Evolutionary conservation across 1,140 invertebrate species (phyloP), one percentile per base, ranked within the genome.

Genomic region (Pectinophora gossypiella): DNA sequence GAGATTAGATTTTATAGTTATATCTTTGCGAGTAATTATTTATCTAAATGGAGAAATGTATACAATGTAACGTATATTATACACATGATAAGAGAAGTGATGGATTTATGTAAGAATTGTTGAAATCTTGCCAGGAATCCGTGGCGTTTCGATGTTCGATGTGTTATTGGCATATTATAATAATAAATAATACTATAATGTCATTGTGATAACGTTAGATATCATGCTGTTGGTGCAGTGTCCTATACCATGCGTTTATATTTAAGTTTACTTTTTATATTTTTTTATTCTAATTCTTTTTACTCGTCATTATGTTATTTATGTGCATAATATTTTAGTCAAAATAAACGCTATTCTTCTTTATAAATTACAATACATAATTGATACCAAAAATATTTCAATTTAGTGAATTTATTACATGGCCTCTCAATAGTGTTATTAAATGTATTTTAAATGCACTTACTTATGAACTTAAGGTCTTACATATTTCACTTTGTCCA

Each of bases 1-100:
- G 76, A 78, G 66, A 76, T 81, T 80, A 81, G 76, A 79, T 75
- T 79, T 68, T 76, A 79, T 76, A 79, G 71, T 70, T 76, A 71
- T 72, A 76, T 62, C 58, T 69, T 69, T 72, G 70, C 68, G 71
- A 64, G 56, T 68, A 68, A 64, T 66, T 67, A 71, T 74, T 76
- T 75, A 68, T 70, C 64, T 68, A 61, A 72, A 72, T 68, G 63
- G 64, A 70, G 63, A 67, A 70, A 71, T 67, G 67, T 67, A 75
- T 79, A 76, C 69, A 69, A 63, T 69, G 57, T 74, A 76, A 69
- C 51, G 51, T 72, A 72, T 73, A 70, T 66, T 67, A 71, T 68
- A 69, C 53, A 65, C 51, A 64, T 51, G 45, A 54, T 59, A 47
- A 53, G 42, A 49, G 54, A 64, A 53, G 55, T 61, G 62, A 48